Evolutionary conservation across 2,113 vertebrate species (phyloP).

Genomic region (Coptodon bakossiorum): DNA sequence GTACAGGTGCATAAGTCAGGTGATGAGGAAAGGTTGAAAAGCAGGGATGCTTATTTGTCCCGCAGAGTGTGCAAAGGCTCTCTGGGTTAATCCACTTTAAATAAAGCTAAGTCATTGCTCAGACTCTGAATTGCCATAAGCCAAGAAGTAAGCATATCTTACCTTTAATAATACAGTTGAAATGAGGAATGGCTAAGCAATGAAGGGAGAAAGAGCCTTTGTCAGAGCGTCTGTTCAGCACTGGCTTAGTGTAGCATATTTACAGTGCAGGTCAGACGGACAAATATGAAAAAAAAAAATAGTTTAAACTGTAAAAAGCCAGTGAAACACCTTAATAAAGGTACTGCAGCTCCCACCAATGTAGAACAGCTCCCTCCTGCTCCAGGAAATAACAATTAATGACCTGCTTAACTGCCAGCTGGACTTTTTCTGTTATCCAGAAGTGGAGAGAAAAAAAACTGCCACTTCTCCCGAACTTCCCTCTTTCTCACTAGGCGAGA

Average conservation of each 20-base stretch:
- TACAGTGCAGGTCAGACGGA: neutral
- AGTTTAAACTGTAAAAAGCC: neutral
- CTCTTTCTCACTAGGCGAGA: neutral
- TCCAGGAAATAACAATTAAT: neutral
- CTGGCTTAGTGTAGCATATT: neutral
- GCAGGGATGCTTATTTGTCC: neutral
- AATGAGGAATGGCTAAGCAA: neutral
- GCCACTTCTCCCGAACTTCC: neutral
- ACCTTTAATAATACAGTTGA: neutral
- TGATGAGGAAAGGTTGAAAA: neutral
- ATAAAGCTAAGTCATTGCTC: neutral
- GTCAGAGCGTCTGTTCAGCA: neutral
- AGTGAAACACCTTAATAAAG: neutral
- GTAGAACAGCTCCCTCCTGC: neutral
- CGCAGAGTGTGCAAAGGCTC: neutral
- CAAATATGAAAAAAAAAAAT: neutral
- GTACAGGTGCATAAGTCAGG: neutral
- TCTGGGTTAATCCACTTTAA: neutral
- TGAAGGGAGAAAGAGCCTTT: neutral
- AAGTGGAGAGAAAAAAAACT: neutral
- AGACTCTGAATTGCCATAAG: neutral
- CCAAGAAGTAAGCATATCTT: neutral
- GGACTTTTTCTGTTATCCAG: neutral
- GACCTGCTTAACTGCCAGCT: neutral
- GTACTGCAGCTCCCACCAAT: neutral